Percentiles rank a stretch among this genome's conserved stretches.
These are phyloP conservation scores for Hippocampus mohnikei DNA, from an alignment of 2,113 vertebrate species.

Conservation along the genomic window DNA sequence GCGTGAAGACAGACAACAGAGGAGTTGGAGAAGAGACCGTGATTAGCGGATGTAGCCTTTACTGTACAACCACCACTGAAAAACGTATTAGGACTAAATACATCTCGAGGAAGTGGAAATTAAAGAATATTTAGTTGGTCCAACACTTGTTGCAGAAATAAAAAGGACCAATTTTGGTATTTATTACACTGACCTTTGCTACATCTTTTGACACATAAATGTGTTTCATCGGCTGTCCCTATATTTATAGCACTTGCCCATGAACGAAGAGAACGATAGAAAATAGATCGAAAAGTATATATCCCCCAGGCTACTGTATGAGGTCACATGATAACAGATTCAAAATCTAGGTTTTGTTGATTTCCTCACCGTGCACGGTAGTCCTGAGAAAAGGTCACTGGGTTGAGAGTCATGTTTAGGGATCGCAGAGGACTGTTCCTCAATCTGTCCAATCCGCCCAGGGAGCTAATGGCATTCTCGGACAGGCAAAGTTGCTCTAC, in stretches of 20 bases:
- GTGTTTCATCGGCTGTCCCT: no score
- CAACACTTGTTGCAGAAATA: no score
- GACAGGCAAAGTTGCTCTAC: constrained; percentile 86
- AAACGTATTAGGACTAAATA: neutral
- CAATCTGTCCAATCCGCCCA: constrained; percentile 79
- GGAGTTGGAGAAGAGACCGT: neutral
- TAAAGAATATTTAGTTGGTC: neutral
- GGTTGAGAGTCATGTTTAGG: constrained; percentile 82
- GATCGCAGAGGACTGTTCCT: constrained; percentile 76
- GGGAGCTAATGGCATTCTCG: constrained; percentile 83
- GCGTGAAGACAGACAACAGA: constrained; percentile 38
- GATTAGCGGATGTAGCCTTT: neutral
- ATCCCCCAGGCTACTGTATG: neutral
- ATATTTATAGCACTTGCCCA: no score
- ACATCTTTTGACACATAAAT: no score
- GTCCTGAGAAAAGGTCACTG: constrained; percentile 86
- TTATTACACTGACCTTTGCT: no score
- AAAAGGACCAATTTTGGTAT: no score
- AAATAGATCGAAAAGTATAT: no score
- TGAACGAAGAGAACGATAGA: no score
- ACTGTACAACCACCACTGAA: neutral
- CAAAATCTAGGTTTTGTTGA: neutral
- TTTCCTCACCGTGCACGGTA: constrained; percentile 81
- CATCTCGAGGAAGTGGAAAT: neutral
- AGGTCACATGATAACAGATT: neutral